A percentile compares a stretch with the other conserved stretches of the same genome.
These are phyloP conservation scores for Blennius ocellaris DNA, from an alignment of 2,113 vertebrate species.

Conservation along the genomic window DNA sequence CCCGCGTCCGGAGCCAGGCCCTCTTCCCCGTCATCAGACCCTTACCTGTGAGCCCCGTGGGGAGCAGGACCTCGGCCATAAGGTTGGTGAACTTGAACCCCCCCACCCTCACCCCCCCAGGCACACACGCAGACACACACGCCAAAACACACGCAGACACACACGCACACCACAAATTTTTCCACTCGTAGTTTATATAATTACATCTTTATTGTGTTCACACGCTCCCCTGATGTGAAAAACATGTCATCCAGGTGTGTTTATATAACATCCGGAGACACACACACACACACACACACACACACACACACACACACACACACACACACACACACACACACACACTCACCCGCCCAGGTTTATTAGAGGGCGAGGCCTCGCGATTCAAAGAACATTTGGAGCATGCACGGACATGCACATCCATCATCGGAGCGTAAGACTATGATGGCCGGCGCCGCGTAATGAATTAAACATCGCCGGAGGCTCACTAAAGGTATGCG, in stretches of 20 bases:
- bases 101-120: conserved; percentile 15
- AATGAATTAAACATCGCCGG: conserved; percentile 78
- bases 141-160: conserved; percentile 2
- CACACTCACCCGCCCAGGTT: conserved; percentile 70
- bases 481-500: conserved; percentile 75
- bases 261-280: conserved; percentile 46
- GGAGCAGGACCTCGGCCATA: conserved; percentile 90
- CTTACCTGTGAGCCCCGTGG: conserved; percentile 92
- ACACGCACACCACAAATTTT: conserved; percentile 21
- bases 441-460: conserved; percentile 56
- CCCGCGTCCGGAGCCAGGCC: conserved; percentile 94
- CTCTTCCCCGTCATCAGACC: conserved; percentile 95
- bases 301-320: conserved; percentile 54
- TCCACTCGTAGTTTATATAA: conserved; percentile 63
- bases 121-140: conserved; percentile 16
- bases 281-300: conserved; percentile 29
- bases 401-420: conserved; percentile 75
- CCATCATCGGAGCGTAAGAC: conserved; percentile 68
- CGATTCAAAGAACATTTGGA: conserved; percentile 65
- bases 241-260: conserved; percentile 69
- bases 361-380: conserved; percentile 64
- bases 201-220: conserved; percentile 54
- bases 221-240: not conserved
- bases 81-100: conserved; percentile 84
- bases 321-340: conserved; percentile 16